These are phyloP conservation scores for Drosophila sproati DNA, from an alignment of 1,140 invertebrate genomes.

Conservation along the genomic window DNA sequence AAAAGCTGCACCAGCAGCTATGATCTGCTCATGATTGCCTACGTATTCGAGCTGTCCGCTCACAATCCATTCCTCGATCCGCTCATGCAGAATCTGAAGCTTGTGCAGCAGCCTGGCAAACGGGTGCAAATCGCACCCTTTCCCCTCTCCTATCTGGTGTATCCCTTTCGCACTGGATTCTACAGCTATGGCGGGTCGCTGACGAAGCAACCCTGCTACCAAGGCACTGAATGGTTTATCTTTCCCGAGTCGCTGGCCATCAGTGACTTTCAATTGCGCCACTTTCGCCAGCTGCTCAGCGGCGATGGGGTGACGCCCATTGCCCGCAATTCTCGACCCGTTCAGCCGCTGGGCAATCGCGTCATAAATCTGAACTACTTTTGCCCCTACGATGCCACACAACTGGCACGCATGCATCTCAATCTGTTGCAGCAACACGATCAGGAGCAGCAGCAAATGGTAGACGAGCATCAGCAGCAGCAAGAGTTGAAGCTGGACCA, in stretches of 20 bases:
- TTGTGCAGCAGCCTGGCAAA: slow-evolving; percentile 77
- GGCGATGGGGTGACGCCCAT: slow-evolving; percentile 77
- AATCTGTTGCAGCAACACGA: slow-evolving; percentile 50
- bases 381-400: slow-evolving; percentile 59
- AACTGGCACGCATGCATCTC: slow-evolving; percentile 44
- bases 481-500: slow-evolving; percentile 1
- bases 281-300: slow-evolving; percentile 85
- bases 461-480: slow-evolving; percentile 24
- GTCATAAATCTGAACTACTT: slow-evolving; percentile 75
- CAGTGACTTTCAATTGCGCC: slow-evolving; percentile 85
- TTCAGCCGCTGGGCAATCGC: slow-evolving; percentile 84
- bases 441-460: slow-evolving; percentile 25
- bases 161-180: slow-evolving; percentile 85
- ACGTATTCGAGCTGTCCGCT: slow-evolving; percentile 70
- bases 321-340: slow-evolving; percentile 85
- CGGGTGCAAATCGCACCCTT: slow-evolving; percentile 85
- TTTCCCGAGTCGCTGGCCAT: slow-evolving; percentile 90
- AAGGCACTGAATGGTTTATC: slow-evolving; percentile 94
- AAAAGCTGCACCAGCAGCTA: slow-evolving; percentile 66
- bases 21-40: slow-evolving; percentile 75
- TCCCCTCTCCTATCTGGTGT: slow-evolving; percentile 85
- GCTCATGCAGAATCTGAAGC: slow-evolving; percentile 85
- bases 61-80: slow-evolving; percentile 87
- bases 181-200: slow-evolving; percentile 93
- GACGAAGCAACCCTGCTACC: slow-evolving; percentile 93